Percentiles rank a stretch among this genome's conserved stretches.
These are phyloP conservation scores for Psilanteris sp. DNA, from an alignment of 1,140 invertebrate genomes.

Conservation along the genomic window DNA sequence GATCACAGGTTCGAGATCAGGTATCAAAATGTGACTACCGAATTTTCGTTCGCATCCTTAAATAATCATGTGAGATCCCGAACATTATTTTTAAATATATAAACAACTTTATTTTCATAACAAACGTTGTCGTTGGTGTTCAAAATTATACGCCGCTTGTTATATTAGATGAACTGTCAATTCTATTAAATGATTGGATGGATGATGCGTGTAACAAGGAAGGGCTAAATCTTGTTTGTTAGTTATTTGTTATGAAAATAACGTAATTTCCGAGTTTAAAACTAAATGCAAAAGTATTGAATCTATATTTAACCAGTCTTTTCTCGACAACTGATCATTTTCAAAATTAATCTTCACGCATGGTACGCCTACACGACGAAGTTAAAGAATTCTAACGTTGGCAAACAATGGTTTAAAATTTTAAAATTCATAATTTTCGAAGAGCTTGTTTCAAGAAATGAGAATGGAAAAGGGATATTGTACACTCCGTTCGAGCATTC, in stretches of 20 bases:
- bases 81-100: constrained; percentile 6
- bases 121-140: too few species aligned
- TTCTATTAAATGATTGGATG: too few species aligned
- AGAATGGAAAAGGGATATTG: constrained; percentile 4
- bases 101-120: too few species aligned
- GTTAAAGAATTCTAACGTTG: constrained; percentile 21
- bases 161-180: too few species aligned
- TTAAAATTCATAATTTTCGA: constrained; percentile 42
- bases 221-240: too few species aligned
- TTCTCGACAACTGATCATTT: too few species aligned
- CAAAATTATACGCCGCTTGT: too few species aligned
- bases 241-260: too few species aligned
- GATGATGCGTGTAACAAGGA: too few species aligned
- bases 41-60: constrained; percentile 53
- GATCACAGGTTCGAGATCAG: constrained; percentile 73
- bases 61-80: constrained; percentile 9
- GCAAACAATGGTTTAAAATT: constrained; percentile 26
- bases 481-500: constrained; percentile 12
- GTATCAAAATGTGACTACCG: constrained; percentile 69
- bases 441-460: constrained; percentile 57
- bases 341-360: constrained; percentile 50
- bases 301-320: too few species aligned
- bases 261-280: too few species aligned
- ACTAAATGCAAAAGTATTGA: too few species aligned
- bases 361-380: constrained; percentile 34